Evolutionary conservation across 2,888 invertebrate genomes (phyloP).

Genomic region (Lottia gigantea): DNA sequence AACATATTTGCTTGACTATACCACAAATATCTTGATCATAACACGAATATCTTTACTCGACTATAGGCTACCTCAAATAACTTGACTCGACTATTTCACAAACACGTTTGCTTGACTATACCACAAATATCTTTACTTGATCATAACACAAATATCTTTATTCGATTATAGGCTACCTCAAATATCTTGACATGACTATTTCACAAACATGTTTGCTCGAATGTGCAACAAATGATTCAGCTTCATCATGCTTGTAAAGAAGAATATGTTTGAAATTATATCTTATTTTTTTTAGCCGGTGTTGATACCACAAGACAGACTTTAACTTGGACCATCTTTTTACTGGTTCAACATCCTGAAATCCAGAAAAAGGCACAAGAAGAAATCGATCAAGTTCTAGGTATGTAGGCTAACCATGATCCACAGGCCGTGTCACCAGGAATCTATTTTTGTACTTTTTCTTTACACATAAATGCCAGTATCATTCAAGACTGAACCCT

Average conservation of each 20-base stretch:
- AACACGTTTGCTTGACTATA: background rate
- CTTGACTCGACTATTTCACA: background rate
- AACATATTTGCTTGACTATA: background rate
- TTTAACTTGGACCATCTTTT: slow-evolving; percentile 27
- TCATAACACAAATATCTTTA: background rate
- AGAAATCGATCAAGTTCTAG: slow-evolving; percentile 23
- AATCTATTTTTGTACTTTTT: too few species aligned
- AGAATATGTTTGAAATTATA: background rate
- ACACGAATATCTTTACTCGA: background rate
- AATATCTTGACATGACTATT: background rate
- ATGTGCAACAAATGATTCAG: background rate
- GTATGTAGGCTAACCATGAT: slow-evolving; percentile 12
- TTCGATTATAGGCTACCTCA: background rate
- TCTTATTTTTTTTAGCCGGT: slow-evolving; percentile 30
- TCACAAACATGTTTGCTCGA: background rate
- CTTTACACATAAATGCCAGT: too few species aligned
- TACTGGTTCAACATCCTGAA: slow-evolving; percentile 29
- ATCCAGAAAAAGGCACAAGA: slow-evolving; percentile 28
- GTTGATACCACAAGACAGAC: slow-evolving; percentile 32
- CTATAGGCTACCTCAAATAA: background rate
- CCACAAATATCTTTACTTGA: background rate
- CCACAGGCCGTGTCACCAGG: too few species aligned
- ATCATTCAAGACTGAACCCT: too few species aligned
- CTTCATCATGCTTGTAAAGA: background rate
- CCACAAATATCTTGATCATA: background rate